Conservation (phyloP, 2,113 vertebrate genomes). For the Collichthys lucidus region DNA sequence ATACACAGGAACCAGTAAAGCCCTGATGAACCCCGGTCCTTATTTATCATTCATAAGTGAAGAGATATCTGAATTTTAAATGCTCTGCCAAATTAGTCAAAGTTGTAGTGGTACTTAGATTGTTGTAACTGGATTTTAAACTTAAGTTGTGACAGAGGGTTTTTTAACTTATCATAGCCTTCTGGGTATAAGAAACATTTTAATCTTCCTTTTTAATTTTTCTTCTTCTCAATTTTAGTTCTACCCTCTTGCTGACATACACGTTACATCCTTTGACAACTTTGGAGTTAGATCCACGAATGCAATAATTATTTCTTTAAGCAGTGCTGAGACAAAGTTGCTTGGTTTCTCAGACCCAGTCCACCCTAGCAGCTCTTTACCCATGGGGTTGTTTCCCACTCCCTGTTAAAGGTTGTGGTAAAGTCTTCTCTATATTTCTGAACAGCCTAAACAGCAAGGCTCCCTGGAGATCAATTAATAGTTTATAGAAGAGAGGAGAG, state of each 20-base stretch:
- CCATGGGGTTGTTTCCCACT: constrained; percentile 39
- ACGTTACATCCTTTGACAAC: constrained; percentile 30
- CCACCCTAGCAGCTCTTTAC: constrained; percentile 21
- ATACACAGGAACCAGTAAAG: constrained; percentile 32
- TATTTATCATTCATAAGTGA: constrained; percentile 61
- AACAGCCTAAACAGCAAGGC: constrained; percentile 75
- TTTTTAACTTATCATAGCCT: neutral
- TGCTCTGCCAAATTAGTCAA: constrained; percentile 41
- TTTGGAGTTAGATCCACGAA: constrained; percentile 32
- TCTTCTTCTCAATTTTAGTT: neutral
- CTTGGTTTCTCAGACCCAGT: constrained; percentile 39
- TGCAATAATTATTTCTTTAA: constrained; percentile 52
- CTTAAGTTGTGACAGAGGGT: constrained; percentile 4
- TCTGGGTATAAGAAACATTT: constrained; percentile 1
- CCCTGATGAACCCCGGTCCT: constrained; percentile 57
- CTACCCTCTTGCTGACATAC: constrained; percentile 3
- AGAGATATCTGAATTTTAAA: constrained; percentile 58
- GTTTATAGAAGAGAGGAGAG: constrained; percentile 77
- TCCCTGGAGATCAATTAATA: constrained; percentile 85
- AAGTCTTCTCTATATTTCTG: constrained; percentile 71
- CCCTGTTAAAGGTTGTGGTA: constrained; percentile 65
- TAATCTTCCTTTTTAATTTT: neutral
- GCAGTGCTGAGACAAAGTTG: constrained; percentile 10
- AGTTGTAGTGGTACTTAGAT: constrained; percentile 15
- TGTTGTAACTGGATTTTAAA: constrained; percentile 15